phyloP scores from a whole-genome alignment of 2,797 vertebrate species.

The Dermochelys coriacea region DNA sequence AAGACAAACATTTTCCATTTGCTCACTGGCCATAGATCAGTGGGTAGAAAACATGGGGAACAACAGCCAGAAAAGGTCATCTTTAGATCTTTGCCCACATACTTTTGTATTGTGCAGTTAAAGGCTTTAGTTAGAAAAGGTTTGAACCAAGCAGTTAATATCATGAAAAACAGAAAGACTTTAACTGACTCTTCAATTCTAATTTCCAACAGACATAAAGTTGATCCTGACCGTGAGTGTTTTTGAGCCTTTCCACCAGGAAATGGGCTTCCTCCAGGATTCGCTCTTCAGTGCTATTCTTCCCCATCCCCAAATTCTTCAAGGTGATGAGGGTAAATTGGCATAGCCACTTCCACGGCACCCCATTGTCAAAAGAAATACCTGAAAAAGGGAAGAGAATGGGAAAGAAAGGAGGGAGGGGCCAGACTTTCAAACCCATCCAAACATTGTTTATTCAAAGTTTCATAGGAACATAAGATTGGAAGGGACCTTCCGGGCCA shows the following conservation, averaged over 20 bases:
- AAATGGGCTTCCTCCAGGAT: constrained; percentile 66
- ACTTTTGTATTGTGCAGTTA: no score
- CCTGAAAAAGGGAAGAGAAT: background rate
- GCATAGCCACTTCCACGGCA: constrained; percentile 47
- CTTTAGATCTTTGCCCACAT: no score
- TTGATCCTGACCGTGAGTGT: constrained; percentile 38
- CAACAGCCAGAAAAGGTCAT: no score
- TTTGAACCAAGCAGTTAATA: background rate
- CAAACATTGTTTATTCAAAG: no score
- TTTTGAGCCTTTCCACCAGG: constrained; percentile 66
- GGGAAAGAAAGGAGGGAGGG: background rate
- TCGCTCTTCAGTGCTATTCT: constrained; percentile 61
- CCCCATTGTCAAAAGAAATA: constrained; percentile 14
- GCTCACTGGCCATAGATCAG: no score
- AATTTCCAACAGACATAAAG: background rate
- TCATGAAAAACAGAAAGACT: background rate
- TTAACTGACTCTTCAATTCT: background rate
- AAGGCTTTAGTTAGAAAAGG: background rate
- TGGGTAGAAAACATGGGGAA: no score
- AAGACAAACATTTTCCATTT: no score
- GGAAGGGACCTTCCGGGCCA: no score
- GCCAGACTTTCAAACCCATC: no score
- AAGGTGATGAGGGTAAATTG: constrained; percentile 61
- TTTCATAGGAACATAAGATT: no score
- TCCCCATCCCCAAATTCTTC: constrained; percentile 74